These are phyloP conservation scores for Lepidothrix coronata DNA, from an alignment of 2,113 vertebrate species.

Conservation along the genomic window DNA sequence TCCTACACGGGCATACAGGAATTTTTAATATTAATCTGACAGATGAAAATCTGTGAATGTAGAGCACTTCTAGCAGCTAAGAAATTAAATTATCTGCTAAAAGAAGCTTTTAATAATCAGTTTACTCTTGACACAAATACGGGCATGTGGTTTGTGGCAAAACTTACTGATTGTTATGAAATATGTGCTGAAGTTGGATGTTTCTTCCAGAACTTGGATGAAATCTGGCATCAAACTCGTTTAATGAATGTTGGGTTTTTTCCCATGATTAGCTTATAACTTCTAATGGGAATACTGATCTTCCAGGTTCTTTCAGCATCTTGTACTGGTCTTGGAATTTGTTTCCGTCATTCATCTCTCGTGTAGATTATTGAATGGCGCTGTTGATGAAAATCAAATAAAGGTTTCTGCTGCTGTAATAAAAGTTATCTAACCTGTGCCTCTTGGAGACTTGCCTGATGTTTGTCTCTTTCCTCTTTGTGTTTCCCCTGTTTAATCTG, in stretches of 20 bases:
- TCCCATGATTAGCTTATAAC: background rate
- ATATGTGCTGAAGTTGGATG: background rate
- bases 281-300: conserved; percentile 19
- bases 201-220: conserved; percentile 9
- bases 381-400: conserved; percentile 51
- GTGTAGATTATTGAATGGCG: conserved; percentile 29
- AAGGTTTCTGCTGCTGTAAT: conserved; percentile 42
- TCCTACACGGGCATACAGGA: background rate
- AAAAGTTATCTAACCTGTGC: conserved; percentile 34
- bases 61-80: background rate
- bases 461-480: conserved; percentile 46
- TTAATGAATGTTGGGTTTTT: background rate
- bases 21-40: background rate
- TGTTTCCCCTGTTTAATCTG: conserved; percentile 15
- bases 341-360: conserved; percentile 25
- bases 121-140: background rate
- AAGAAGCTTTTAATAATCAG: background rate
- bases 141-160: background rate
- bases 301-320: background rate
- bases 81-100: background rate
- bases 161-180: background rate
- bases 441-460: conserved; percentile 44
- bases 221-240: background rate
- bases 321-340: conserved; percentile 25
- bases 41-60: background rate